These are phyloP conservation scores for Hemiscyllium ocellatum DNA, from an alignment of 2,113 vertebrate species.

Conservation along the genomic window DNA sequence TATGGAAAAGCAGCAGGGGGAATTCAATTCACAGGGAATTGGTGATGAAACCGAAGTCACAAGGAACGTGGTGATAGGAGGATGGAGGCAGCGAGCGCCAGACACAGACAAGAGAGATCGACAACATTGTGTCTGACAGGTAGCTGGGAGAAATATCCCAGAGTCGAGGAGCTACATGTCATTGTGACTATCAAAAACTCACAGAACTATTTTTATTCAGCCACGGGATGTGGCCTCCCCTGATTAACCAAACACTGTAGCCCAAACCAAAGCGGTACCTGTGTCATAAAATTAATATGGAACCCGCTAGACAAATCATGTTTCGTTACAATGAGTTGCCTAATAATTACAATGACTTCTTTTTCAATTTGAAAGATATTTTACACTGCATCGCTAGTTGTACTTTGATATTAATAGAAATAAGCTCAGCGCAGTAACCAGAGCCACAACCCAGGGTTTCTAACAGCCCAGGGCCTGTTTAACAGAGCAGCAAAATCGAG, in stretches of 20 bases:
- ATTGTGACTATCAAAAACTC: neutral
- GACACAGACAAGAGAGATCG: neutral
- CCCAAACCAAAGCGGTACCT: too few relatives aligned
- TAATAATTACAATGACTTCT: neutral
- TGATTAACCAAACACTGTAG: neutral
- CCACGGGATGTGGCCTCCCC: too few relatives aligned
- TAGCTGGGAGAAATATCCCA: too few relatives aligned
- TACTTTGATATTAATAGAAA: neutral
- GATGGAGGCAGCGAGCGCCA: too few relatives aligned
- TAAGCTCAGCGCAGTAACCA: neutral
- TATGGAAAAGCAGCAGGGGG: neutral
- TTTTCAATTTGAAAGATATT: neutral
- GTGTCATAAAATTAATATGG: neutral
- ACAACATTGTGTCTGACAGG: neutral
- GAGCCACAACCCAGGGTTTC: neutral
- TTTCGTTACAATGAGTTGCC: neutral
- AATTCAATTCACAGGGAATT: neutral
- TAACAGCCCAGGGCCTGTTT: neutral
- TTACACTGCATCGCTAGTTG: neutral
- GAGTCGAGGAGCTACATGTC: neutral
- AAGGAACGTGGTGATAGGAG: neutral
- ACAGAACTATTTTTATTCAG: neutral
- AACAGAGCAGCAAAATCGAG: neutral
- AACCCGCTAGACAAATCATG: neutral
- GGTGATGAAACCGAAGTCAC: neutral